Evolutionary conservation across 2,797 vertebrate genomes (phyloP).

Genomic region (Eleutherodactylus coqui): DNA sequence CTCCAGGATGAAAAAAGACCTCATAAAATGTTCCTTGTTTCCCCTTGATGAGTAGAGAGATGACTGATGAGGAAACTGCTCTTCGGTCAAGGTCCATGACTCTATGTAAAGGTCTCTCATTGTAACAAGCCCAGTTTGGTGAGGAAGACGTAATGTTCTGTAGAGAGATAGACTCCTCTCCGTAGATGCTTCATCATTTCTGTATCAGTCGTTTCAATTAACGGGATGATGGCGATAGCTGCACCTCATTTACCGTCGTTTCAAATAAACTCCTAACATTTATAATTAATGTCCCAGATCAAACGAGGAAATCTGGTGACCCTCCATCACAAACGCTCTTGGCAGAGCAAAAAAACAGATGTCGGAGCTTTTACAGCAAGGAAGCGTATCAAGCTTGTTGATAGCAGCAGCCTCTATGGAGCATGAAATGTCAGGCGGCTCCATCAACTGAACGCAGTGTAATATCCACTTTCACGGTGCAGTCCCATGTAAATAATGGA

Average conservation of each 20-base stretch:
- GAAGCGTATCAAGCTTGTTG: background rate
- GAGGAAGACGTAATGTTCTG: constrained; percentile 34
- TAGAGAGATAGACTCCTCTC: constrained; percentile 21
- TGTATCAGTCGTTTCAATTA: constrained; percentile 53
- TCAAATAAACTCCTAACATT: constrained; percentile 42
- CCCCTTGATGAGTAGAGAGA: background rate
- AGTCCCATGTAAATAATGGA: background rate
- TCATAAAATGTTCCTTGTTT: background rate
- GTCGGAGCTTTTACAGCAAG: constrained; percentile 24
- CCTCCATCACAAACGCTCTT: background rate
- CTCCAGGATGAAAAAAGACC: background rate
- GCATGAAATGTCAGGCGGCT: background rate
- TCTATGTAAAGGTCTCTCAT: background rate
- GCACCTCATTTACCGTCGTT: constrained; percentile 38
- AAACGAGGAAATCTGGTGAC: constrained; percentile 28
- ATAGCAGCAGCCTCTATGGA: background rate
- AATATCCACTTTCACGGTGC: background rate
- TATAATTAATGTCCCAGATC: constrained; percentile 51
- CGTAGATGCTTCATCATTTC: constrained; percentile 31
- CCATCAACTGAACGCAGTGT: background rate
- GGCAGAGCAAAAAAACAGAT: constrained; percentile 41
- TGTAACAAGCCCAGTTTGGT: background rate
- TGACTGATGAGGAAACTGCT: background rate
- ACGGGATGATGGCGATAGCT: constrained; percentile 17
- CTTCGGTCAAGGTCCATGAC: background rate